Evolutionary conservation across 2,888 invertebrate species (phyloP).

Genomic region (Lottia gigantea): DNA sequence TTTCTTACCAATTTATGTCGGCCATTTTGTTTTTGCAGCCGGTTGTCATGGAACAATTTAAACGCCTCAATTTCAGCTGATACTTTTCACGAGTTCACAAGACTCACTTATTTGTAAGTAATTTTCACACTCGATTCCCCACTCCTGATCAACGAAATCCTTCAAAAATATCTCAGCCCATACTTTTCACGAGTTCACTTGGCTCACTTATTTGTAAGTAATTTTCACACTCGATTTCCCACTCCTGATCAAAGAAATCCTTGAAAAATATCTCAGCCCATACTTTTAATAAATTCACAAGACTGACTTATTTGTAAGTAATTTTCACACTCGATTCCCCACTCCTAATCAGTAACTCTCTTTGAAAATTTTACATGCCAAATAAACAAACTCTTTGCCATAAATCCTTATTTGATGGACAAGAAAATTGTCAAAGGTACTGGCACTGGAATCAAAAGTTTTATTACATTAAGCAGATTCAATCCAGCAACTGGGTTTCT

Average conservation of each 20-base stretch:
- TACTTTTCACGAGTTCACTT: constrained; percentile 36
- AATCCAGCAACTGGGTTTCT: too few relatives aligned
- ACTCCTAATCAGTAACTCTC: too few relatives aligned
- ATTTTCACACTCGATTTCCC: neutral
- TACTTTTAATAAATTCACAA: constrained; percentile 36
- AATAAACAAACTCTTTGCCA: too few relatives aligned
- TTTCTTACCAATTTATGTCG: too few relatives aligned
- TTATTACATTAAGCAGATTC: too few relatives aligned
- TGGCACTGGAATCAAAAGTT: too few relatives aligned
- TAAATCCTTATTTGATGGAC: too few relatives aligned
- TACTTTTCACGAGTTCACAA: constrained; percentile 37
- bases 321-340: neutral
- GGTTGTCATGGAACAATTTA: constrained; percentile 55
- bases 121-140: neutral
- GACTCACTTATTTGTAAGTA: constrained; percentile 47
- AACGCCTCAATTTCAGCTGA: constrained; percentile 30
- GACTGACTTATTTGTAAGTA: constrained; percentile 48
- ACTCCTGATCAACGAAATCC: too few relatives aligned
- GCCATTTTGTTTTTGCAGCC: constrained; percentile 34
- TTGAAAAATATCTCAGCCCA: constrained; percentile 19
- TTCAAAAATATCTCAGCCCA: constrained; percentile 19
- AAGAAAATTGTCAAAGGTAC: too few relatives aligned
- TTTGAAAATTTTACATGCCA: too few relatives aligned
- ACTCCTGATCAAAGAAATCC: too few relatives aligned
- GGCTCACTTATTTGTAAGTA: constrained; percentile 47